Conservation (phyloP, 2,113 vertebrate genomes). For the Odontesthes bonariensis region DNA sequence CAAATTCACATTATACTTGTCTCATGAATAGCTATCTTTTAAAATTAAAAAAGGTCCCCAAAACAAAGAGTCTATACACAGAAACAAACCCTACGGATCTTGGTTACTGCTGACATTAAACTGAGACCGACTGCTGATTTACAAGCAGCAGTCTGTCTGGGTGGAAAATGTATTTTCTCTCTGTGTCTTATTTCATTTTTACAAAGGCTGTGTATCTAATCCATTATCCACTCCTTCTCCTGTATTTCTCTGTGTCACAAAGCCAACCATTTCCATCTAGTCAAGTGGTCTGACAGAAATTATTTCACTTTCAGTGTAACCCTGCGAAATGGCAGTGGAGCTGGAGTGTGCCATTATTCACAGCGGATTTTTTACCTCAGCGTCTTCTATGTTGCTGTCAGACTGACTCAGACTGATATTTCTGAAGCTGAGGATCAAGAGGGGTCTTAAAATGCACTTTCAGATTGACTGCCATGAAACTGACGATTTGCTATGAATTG, state of each 20-base stretch:
- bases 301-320: constrained; percentile 6
- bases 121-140: constrained; percentile 3
- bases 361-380: constrained; percentile 6
- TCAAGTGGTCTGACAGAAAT: constrained; percentile 8
- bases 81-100: neutral
- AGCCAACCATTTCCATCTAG: constrained; percentile 3
- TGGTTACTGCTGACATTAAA: constrained; percentile 5
- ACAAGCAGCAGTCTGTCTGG: neutral
- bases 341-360: constrained; percentile 7
- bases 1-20: neutral
- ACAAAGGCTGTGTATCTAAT: constrained; percentile 29
- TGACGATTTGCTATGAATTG: constrained; percentile 10
- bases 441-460: constrained; percentile 9
- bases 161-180: constrained; percentile 23
- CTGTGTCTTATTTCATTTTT: constrained; percentile 11
- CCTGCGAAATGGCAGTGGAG: neutral
- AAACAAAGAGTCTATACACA: neutral
- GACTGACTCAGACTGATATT: constrained; percentile 33
- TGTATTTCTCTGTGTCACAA: constrained; percentile 16
- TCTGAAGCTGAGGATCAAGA: neutral
- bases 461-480: constrained; percentile 4
- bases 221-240: constrained; percentile 18
- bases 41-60: neutral
- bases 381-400: constrained; percentile 26
- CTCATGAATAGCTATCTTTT: neutral